Base-by-base conservation (phyloP, 92 coral and sea anemone genomes). In the Micromussa lordhowensis region DNA sequence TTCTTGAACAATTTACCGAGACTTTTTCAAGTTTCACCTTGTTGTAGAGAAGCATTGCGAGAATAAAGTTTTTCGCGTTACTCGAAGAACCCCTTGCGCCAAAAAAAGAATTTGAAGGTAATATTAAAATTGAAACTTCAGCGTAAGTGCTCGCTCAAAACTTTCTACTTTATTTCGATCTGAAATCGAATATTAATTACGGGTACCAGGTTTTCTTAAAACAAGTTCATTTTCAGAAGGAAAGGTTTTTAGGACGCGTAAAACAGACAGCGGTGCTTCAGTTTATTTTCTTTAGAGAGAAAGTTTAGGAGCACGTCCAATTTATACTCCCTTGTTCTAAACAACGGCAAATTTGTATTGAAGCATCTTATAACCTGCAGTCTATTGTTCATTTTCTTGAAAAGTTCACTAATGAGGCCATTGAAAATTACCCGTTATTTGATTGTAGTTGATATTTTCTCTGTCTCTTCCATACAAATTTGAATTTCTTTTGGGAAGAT, bases 341-440 rank as follows among this genome's bases (percentile, higher is more conserved):
- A 55, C 30, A 49, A 26, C 19, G 61, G 16, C 63, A 49, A 77
- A 26, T 49, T 77, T 75, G 22, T 38, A 19, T 75, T 75, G 13
- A 75, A 18, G 51, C 51, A 44, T 12, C 51, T 44, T 44, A 9
- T 40, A 38, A 49, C 81, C 64, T 5, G 81, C 18, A 0, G 12
- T 77, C 61, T 17, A 51, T 77, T 77, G 64, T 77, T 51, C 22
- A 48, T 77, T 49, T 77, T 51, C 81, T 49, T 49, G 63, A 24
- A 44, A 76, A 28, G 69, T 24, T 66, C 61, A 28, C 71, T 66
- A 66, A 66, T 66, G 12, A 66, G 71, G 15, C 71, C 24, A 66
- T 66, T 66, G 32, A 66, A 66, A 66, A 26, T 26, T 66, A 66
- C 71, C 71, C 34, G 71, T 77, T 49, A 51, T 77, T 77, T 77